phyloP scores from a whole-genome alignment of 2,888 invertebrate genomes.

The Volucella bombylans region DNA sequence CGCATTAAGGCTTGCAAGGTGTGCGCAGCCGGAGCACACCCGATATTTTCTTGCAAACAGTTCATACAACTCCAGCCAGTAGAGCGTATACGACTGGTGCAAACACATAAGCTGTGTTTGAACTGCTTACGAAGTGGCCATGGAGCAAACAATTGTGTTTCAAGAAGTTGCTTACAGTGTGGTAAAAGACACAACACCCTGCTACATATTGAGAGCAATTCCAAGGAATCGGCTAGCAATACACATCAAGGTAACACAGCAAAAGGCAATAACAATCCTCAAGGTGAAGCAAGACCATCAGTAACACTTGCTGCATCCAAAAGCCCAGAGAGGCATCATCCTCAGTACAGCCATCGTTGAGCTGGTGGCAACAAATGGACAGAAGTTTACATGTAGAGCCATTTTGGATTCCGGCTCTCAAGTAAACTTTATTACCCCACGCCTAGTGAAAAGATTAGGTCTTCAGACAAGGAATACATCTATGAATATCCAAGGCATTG shows the following conservation, averaged over 20 bases:
- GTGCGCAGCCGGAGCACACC: slow-evolving; percentile 12
- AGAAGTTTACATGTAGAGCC: slow-evolving; percentile 10
- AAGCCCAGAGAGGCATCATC: background rate
- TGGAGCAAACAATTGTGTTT: slow-evolving; percentile 17
- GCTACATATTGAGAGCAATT: slow-evolving; percentile 21
- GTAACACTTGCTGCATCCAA: slow-evolving; percentile 20
- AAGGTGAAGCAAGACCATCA: background rate
- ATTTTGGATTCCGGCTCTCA: slow-evolving; percentile 38
- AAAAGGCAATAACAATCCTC: background rate
- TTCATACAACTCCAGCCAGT: slow-evolving; percentile 11
- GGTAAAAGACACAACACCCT: slow-evolving; percentile 7
- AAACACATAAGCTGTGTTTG: background rate
- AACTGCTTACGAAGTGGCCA: slow-evolving; percentile 31
- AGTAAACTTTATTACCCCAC: slow-evolving; percentile 43
- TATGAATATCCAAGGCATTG: slow-evolving; percentile 31
- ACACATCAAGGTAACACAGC: slow-evolving; percentile 6
- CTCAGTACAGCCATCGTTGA: no score
- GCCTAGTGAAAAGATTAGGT: slow-evolving; percentile 25
- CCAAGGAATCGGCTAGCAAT: background rate
- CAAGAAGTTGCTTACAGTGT: slow-evolving; percentile 31
- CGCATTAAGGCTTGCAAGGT: background rate
- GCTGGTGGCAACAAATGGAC: slow-evolving; percentile 16
- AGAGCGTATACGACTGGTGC: slow-evolving; percentile 15
- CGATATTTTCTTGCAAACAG: slow-evolving; percentile 34
- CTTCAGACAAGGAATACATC: slow-evolving; percentile 13